Percentiles rank a stretch among this genome's conserved stretches.
phyloP scores from a whole-genome alignment of 1,140 invertebrate genomes.

The Drosophila mauritiana region DNA sequence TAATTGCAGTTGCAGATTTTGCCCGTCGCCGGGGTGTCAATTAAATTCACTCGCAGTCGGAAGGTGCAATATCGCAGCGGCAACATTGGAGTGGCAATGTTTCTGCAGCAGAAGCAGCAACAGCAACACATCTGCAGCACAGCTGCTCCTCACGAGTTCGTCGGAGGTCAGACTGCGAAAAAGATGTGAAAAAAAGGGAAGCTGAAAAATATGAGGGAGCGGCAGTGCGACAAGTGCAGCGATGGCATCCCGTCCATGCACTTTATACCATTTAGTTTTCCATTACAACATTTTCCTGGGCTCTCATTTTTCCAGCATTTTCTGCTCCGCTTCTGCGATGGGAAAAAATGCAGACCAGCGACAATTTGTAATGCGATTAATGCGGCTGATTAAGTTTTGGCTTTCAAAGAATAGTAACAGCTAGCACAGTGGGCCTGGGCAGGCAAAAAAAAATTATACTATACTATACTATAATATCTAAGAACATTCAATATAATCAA shows the following conservation, averaged over 20 bases:
- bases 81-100: slow-evolving; percentile 41
- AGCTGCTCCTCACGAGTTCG: slow-evolving; percentile 30
- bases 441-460: too few species aligned
- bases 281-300: slow-evolving; percentile 53
- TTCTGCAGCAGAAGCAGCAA: neutral
- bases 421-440: slow-evolving; percentile 3
- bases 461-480: neutral
- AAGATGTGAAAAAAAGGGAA: neutral
- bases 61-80: slow-evolving; percentile 50
- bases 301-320: slow-evolving; percentile 5
- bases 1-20: slow-evolving; percentile 78
- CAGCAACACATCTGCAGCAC: slow-evolving; percentile 43
- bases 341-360: slow-evolving; percentile 58
- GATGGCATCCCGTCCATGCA: slow-evolving; percentile 68
- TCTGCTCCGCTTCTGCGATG: slow-evolving; percentile 23
- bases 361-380: slow-evolving; percentile 81
- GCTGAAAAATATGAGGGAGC: slow-evolving; percentile 13
- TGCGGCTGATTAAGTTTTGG: slow-evolving; percentile 71
- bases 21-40: slow-evolving; percentile 70
- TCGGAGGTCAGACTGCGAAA: slow-evolving; percentile 34
- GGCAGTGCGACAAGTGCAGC: slow-evolving; percentile 40
- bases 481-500: neutral
- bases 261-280: slow-evolving; percentile 66
- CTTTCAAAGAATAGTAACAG: slow-evolving; percentile 19
- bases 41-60: slow-evolving; percentile 69